These are phyloP conservation scores for Murina feae DNA, from an alignment of 2,113 vertebrate genomes.

Conservation along the genomic window DNA sequence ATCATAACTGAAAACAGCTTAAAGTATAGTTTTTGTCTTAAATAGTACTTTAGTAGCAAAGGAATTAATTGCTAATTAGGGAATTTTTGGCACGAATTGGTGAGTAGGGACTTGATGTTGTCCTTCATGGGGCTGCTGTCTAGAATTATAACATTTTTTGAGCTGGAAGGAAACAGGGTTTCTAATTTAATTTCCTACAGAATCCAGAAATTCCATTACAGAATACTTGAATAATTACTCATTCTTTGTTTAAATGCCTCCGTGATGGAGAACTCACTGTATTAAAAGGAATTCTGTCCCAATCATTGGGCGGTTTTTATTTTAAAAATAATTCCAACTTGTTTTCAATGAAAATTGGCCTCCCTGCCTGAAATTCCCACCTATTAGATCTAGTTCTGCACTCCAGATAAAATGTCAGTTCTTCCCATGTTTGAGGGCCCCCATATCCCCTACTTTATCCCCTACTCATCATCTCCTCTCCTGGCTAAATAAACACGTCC, in stretches of 20 bases:
- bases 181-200: slow-evolving; percentile 29
- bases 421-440: neutral
- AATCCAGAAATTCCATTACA: neutral
- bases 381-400: neutral
- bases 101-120: neutral
- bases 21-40: neutral
- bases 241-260: neutral
- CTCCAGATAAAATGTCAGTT: neutral
- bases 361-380: neutral
- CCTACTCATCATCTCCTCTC: neutral
- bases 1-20: neutral
- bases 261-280: neutral
- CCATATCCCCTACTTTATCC: neutral
- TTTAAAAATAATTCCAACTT: neutral
- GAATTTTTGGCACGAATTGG: neutral
- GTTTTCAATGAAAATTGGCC: slow-evolving; percentile 29
- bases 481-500: neutral
- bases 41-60: slow-evolving; percentile 14
- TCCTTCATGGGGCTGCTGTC: neutral
- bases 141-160: slow-evolving; percentile 25
- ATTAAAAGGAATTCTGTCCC: neutral
- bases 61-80: slow-evolving; percentile 5
- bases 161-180: neutral
- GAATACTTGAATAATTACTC: neutral
- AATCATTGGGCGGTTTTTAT: neutral